These are phyloP conservation scores for Xanthorhoe designata DNA, from an alignment of 2,888 invertebrate genomes.

Conservation along the genomic window DNA sequence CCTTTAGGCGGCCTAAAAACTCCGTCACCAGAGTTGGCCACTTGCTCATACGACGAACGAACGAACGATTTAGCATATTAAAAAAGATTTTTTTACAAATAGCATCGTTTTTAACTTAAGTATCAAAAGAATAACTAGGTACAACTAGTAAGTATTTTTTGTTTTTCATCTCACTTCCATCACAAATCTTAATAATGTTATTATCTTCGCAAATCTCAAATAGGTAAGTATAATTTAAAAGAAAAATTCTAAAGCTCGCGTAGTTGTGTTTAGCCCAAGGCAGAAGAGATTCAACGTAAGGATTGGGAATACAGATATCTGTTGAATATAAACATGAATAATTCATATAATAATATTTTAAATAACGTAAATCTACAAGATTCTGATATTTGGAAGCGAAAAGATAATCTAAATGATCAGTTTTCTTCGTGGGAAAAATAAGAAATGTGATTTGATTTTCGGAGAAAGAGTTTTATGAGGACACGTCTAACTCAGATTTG, in stretches of 20 bases:
- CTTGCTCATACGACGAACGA: too few relatives aligned
- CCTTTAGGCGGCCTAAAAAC: too few relatives aligned
- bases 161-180: not conserved
- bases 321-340: conserved; percentile 20
- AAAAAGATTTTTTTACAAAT: too few relatives aligned
- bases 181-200: conserved; percentile 2
- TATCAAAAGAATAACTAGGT: too few relatives aligned
- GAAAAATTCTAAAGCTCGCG: conserved; percentile 3
- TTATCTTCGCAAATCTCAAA: not conserved
- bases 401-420: not conserved
- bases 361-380: conserved; percentile 14
- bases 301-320: conserved; percentile 19
- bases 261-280: conserved; percentile 4
- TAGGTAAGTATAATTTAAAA: not conserved
- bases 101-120: too few relatives aligned
- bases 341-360: conserved; percentile 16
- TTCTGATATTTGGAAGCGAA: conserved; percentile 5
- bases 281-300: conserved; percentile 12
- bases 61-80: too few relatives aligned
- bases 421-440: not conserved
- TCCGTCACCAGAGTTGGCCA: too few relatives aligned
- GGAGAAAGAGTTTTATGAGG: not conserved
- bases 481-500: too few relatives aligned
- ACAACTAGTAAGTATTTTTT: too few relatives aligned
- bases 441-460: not conserved